phyloP scores from a whole-genome alignment of 1,140 invertebrate species.

The Cylas formicarius region DNA sequence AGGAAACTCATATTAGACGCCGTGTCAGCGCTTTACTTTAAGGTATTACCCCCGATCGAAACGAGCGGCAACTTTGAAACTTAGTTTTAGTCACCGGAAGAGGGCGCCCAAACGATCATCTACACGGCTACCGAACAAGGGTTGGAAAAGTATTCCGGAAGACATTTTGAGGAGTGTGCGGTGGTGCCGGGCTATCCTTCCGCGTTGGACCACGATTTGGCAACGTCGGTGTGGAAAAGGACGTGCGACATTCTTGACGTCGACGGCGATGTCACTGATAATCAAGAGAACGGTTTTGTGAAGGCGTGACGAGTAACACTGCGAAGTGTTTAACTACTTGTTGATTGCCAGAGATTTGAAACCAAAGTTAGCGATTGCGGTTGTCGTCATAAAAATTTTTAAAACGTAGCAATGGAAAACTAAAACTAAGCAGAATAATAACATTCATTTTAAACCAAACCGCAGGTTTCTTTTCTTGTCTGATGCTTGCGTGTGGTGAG shows the following conservation, averaged over 20 bases:
- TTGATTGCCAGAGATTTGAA: background rate
- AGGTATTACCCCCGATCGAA: constrained; percentile 13
- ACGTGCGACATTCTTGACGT: constrained; percentile 20
- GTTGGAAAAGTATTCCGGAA: constrained; percentile 22
- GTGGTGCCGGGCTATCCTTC: constrained; percentile 12
- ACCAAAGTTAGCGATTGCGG: too few relatives aligned
- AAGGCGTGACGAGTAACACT: constrained; percentile 1
- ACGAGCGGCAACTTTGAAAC: background rate
- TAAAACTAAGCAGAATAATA: too few relatives aligned
- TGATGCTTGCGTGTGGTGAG: too few relatives aligned
- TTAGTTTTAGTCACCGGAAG: constrained; percentile 25
- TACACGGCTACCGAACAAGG: constrained; percentile 21
- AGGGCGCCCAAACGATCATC: constrained; percentile 32
- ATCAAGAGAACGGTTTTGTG: background rate
- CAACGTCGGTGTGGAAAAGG: constrained; percentile 24
- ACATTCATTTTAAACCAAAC: too few relatives aligned
- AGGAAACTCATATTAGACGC: constrained; percentile 9
- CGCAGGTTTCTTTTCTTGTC: too few relatives aligned
- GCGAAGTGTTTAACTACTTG: constrained; percentile 1
- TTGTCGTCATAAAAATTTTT: too few relatives aligned
- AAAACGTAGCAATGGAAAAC: too few relatives aligned
- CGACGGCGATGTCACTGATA: constrained; percentile 1
- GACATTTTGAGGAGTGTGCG: constrained; percentile 27
- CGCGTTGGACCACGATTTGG: constrained; percentile 13
- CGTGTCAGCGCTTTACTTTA: constrained; percentile 18